phyloP scores from a whole-genome alignment of 1,140 invertebrate genomes.

The Choristoneura fumiferana region DNA sequence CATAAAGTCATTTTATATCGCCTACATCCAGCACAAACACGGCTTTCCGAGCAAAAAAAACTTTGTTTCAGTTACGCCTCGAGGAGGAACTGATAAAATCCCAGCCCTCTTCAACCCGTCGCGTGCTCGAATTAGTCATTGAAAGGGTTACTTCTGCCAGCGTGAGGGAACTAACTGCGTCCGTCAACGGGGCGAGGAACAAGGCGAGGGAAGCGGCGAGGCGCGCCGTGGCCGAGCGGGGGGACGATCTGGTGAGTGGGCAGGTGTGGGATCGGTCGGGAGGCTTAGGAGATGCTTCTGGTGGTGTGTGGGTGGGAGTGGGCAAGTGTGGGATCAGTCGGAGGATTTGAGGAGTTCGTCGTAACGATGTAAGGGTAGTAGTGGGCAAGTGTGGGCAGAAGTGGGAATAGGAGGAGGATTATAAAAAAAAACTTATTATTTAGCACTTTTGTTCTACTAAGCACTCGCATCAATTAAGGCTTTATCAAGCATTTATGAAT shows the following conservation, averaged over 20 bases:
- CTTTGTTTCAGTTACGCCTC: constrained; percentile 41
- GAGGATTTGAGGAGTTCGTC: too few species aligned
- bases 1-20: too few species aligned
- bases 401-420: too few species aligned
- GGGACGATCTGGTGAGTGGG: background rate
- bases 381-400: too few species aligned
- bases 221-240: constrained; percentile 20
- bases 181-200: constrained; percentile 8
- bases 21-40: too few species aligned
- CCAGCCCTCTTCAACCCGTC: constrained; percentile 54
- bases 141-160: constrained; percentile 50
- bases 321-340: background rate
- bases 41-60: too few species aligned
- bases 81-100: constrained; percentile 60
- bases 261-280: background rate
- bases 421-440: too few species aligned
- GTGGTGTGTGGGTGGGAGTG: background rate
- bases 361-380: too few species aligned
- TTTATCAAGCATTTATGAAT: too few species aligned
- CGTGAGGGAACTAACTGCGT: constrained; percentile 41
- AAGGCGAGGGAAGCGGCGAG: constrained; percentile 25
- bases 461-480: too few species aligned
- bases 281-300: background rate
- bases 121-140: constrained; percentile 55
- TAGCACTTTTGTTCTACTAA: too few species aligned